Evolutionary conservation across 2,797 vertebrate genomes (phyloP).

Genomic region (Enteromius anoplus): DNA sequence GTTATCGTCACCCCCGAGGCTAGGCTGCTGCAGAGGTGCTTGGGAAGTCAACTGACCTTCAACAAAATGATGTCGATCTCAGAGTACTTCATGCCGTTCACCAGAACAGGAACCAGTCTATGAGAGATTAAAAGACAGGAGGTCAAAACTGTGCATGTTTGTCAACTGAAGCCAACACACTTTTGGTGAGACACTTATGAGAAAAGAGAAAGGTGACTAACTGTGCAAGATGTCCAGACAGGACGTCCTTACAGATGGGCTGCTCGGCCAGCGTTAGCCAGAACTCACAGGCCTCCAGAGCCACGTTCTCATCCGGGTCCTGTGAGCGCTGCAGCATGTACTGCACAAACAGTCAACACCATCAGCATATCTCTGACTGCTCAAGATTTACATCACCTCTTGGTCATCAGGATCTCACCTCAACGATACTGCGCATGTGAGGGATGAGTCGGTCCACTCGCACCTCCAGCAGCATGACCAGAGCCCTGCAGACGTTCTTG

Average conservation of each 20-base stretch:
- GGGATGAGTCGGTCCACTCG: slow-evolving; percentile 92
- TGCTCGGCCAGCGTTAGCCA: slow-evolving; percentile 96
- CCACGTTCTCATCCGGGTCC: slow-evolving; percentile 93
- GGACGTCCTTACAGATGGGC: slow-evolving; percentile 93
- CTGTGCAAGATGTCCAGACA: slow-evolving; percentile 91
- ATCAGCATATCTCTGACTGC: not conserved
- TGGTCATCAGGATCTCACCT: slow-evolving; percentile 73
- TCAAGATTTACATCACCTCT: not conserved
- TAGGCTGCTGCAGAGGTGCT: not conserved
- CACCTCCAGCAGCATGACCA: slow-evolving; percentile 95
- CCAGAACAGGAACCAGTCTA: slow-evolving; percentile 90
- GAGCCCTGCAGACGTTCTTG: slow-evolving; percentile 91
- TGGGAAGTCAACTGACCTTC: slow-evolving; percentile 79
- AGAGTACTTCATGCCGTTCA: slow-evolving; percentile 96
- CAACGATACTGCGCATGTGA: slow-evolving; percentile 96
- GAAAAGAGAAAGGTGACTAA: slow-evolving; percentile 72
- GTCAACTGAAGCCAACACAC: not conserved
- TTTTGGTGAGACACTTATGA: not conserved
- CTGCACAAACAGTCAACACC: slow-evolving; percentile 61
- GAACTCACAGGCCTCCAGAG: slow-evolving; percentile 95
- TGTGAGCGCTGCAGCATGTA: slow-evolving; percentile 97
- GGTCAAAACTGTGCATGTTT: not conserved
- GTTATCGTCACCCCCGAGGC: slow-evolving; percentile 52
- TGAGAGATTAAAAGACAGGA: not conserved
- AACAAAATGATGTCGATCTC: slow-evolving; percentile 96